These are phyloP conservation scores for Lysandra coridon DNA, from an alignment of 2,888 invertebrate species.

Conservation along the genomic window DNA sequence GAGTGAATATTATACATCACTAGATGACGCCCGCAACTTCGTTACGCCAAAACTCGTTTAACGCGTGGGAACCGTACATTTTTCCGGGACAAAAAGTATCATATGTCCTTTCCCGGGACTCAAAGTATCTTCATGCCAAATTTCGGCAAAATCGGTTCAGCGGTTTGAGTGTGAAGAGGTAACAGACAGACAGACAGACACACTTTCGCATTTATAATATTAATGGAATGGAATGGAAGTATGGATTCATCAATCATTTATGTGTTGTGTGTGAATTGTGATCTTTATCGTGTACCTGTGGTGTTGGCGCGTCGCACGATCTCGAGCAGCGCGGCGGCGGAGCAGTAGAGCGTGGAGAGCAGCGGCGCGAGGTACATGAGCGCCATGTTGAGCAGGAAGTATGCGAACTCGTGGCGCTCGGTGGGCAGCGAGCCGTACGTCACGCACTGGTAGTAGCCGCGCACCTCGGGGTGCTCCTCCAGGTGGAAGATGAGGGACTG, in stretches of 20 bases:
- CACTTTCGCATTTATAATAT: too few species aligned
- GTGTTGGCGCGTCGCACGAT: constrained; percentile 88
- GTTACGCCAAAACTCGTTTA: too few species aligned
- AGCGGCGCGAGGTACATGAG: constrained; percentile 94
- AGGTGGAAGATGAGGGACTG: constrained; percentile 95
- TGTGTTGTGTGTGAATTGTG: background rate
- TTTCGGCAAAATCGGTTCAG: too few species aligned
- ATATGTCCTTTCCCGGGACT: too few species aligned
- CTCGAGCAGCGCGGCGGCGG: constrained; percentile 92
- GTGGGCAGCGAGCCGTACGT: constrained; percentile 90
- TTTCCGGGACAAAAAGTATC: too few species aligned
- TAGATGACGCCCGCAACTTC: too few species aligned
- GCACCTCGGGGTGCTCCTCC: constrained; percentile 88
- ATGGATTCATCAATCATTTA: background rate
- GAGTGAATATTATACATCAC: too few species aligned
- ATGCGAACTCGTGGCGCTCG: constrained; percentile 86
- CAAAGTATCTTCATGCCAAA: too few species aligned
- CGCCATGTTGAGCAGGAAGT: constrained; percentile 90
- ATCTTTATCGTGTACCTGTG: constrained; percentile 48
- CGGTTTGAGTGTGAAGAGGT: too few species aligned
- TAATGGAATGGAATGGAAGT: too few species aligned
- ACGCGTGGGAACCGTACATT: too few species aligned
- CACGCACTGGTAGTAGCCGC: constrained; percentile 92
- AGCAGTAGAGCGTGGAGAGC: constrained; percentile 91
- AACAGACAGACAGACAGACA: too few species aligned